phyloP scores from a whole-genome alignment of 2,113 vertebrate species.

The Pagrus major region DNA sequence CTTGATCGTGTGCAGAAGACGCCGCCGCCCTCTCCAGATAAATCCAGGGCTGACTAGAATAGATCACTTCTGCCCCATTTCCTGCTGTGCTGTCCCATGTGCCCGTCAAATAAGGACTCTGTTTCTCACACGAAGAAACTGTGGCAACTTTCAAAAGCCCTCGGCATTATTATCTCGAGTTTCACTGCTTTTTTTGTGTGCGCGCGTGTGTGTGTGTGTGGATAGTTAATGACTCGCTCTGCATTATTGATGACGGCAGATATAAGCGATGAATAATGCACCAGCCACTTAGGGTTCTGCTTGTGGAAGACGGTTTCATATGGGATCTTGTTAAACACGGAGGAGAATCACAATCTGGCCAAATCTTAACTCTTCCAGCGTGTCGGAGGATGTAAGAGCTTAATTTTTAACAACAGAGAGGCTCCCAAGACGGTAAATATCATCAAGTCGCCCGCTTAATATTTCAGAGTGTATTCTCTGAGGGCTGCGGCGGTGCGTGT shows the following conservation, averaged over 20 bases:
- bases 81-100: slow-evolving; percentile 38
- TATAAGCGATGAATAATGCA: slow-evolving; percentile 75
- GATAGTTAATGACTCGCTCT: slow-evolving; percentile 60
- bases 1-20: slow-evolving; percentile 10
- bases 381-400: slow-evolving; percentile 33
- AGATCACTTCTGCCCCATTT: slow-evolving; percentile 61
- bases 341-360: slow-evolving; percentile 25
- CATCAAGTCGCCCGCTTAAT: slow-evolving; percentile 26
- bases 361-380: slow-evolving; percentile 20
- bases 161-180: slow-evolving; percentile 24
- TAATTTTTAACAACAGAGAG: slow-evolving; percentile 36
- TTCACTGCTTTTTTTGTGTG: background rate
- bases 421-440: slow-evolving; percentile 36
- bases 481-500: slow-evolving; percentile 27
- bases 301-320: slow-evolving; percentile 20
- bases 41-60: slow-evolving; percentile 52
- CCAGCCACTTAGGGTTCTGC: slow-evolving; percentile 48
- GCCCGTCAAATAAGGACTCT: slow-evolving; percentile 44
- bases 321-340: slow-evolving; percentile 52
- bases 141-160: slow-evolving; percentile 30
- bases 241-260: slow-evolving; percentile 73
- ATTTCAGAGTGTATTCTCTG: slow-evolving; percentile 40
- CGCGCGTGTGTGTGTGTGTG: slow-evolving; percentile 49
- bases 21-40: slow-evolving; percentile 4
- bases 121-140: slow-evolving; percentile 12